A percentile compares a stretch with the other conserved stretches of the same genome.
Evolutionary conservation across 2,888 invertebrate genomes (phyloP).

Genomic region (Blera fallax): DNA sequence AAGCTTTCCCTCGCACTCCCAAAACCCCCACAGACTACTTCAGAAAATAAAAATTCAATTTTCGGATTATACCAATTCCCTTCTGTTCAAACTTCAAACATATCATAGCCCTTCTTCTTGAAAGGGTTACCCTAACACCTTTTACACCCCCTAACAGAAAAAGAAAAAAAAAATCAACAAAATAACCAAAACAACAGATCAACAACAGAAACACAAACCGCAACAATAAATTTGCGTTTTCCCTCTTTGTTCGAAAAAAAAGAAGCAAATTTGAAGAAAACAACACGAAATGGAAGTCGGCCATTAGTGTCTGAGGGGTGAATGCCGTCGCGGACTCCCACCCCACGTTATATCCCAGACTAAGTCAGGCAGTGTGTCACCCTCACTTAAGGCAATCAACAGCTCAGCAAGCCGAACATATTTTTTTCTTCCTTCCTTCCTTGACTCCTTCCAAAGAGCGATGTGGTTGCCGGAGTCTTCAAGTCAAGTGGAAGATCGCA

Average conservation of each 20-base stretch:
- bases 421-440: conserved; percentile 55
- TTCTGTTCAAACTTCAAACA: conserved; percentile 5
- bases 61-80: conserved; percentile 48
- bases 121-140: conserved; percentile 41
- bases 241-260: conserved; percentile 66
- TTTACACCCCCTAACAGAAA: background rate
- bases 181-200: conserved; percentile 58
- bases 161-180: conserved; percentile 13
- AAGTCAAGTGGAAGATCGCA: conserved; percentile 73
- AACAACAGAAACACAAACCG: conserved; percentile 61
- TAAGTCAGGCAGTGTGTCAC: conserved; percentile 69
- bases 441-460: conserved; percentile 33
- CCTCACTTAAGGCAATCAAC: conserved; percentile 72
- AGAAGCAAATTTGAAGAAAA: conserved; percentile 66
- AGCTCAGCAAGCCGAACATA: conserved; percentile 69
- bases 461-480: conserved; percentile 40
- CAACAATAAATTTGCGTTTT: conserved; percentile 74
- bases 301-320: conserved; percentile 69
- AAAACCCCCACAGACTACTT: background rate
- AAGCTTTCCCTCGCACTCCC: too few relatives aligned
- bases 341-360: background rate
- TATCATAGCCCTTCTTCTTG: background rate
- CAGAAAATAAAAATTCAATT: conserved; percentile 29
- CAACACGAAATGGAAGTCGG: conserved; percentile 70
- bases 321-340: conserved; percentile 7